phyloP scores from a whole-genome alignment of 1,140 invertebrate species.

The Drosophila triauraria region DNA sequence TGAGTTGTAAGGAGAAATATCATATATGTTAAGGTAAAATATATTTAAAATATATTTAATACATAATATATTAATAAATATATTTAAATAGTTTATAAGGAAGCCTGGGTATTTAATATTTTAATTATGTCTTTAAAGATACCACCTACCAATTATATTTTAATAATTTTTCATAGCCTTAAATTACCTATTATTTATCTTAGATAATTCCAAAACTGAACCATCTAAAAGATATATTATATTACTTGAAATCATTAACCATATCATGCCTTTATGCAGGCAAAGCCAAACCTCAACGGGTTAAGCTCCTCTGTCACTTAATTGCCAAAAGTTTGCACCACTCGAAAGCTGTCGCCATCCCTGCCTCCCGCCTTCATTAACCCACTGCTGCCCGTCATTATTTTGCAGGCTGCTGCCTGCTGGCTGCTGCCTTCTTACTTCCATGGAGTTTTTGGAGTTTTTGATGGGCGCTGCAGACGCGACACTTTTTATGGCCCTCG shows the following conservation, averaged over 20 bases:
- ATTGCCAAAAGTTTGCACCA: conserved; percentile 62
- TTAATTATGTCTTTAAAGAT: neutral
- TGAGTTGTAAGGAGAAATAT: neutral
- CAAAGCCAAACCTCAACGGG: conserved; percentile 17
- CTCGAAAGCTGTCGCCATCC: conserved; percentile 9
- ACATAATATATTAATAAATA: too few relatives aligned
- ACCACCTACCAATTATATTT: neutral
- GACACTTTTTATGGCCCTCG: conserved; percentile 67
- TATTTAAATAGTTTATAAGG: too few relatives aligned
- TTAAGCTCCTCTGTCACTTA: conserved; percentile 27
- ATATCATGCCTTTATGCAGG: neutral
- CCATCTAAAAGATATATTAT: neutral
- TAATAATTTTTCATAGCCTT: too few relatives aligned
- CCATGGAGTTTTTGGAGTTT: conserved; percentile 44
- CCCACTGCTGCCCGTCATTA: conserved; percentile 11
- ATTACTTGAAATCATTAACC: neutral
- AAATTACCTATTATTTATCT: neutral
- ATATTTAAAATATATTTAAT: neutral
- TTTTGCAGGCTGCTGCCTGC: conserved; percentile 15
- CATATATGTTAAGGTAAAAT: neutral
- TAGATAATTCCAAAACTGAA: neutral
- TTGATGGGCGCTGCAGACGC: conserved; percentile 69
- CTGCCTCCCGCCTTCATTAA: neutral
- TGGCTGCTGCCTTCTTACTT: conserved; percentile 3
- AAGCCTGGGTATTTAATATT: too few relatives aligned